Evolutionary conservation across 2,797 vertebrate genomes (phyloP).

Genomic region (Synaphobranchus kaupii): DNA sequence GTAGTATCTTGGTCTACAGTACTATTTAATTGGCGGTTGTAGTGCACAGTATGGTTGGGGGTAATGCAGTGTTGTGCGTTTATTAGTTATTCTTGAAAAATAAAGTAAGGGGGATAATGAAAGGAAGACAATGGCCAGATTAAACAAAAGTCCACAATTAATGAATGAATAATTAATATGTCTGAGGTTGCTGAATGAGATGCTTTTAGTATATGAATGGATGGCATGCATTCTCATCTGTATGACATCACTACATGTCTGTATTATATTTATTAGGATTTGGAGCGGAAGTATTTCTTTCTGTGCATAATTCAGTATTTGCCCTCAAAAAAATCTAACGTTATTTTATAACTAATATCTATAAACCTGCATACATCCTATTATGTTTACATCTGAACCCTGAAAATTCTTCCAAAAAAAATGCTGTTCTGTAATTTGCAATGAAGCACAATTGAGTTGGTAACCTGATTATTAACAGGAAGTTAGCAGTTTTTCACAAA

Average conservation of each 20-base stretch:
- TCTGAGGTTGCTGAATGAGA: background rate
- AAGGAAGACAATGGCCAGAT: background rate
- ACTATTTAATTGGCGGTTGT: background rate
- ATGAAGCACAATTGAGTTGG: background rate
- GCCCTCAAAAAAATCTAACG: background rate
- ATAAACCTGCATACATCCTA: constrained; percentile 53
- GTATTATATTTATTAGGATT: background rate
- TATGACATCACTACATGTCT: background rate
- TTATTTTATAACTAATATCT: constrained; percentile 40
- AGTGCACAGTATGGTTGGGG: background rate
- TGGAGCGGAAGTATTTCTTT: background rate
- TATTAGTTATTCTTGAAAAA: background rate
- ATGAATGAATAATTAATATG: background rate
- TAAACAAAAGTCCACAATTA: background rate
- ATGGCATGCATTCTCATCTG: background rate
- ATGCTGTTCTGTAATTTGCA: background rate
- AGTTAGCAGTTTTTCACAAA: background rate
- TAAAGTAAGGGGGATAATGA: background rate
- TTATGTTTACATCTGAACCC: background rate
- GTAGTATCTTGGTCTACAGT: background rate
- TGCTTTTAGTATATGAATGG: background rate
- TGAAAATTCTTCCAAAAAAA: background rate
- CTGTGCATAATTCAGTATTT: background rate
- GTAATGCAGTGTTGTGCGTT: background rate
- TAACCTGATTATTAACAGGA: constrained; percentile 18